Percentiles rank a stretch among this genome's conserved stretches.
phyloP scores from a whole-genome alignment of 2,888 invertebrate species.

The Melinopterus prodromus region DNA sequence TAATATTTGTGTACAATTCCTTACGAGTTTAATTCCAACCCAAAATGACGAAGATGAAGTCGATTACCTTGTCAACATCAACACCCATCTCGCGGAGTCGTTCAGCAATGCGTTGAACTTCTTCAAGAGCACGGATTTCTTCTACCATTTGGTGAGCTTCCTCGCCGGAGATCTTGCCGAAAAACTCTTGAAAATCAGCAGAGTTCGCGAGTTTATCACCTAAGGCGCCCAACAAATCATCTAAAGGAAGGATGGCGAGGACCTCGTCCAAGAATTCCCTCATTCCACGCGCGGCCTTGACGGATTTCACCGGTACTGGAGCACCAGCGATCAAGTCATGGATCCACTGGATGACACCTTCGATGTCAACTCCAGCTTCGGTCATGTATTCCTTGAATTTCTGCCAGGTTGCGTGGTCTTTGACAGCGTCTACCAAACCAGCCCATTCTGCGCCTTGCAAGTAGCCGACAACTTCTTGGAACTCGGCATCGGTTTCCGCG shows the following conservation, averaged over 20 bases:
- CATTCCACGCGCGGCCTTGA: slow-evolving; percentile 9
- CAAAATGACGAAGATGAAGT: slow-evolving; percentile 43
- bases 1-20: too few species aligned
- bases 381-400: slow-evolving; percentile 43
- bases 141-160: slow-evolving; percentile 45
- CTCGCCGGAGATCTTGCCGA: slow-evolving; percentile 42
- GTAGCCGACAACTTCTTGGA: slow-evolving; percentile 44
- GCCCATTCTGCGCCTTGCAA: slow-evolving; percentile 48
- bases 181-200: slow-evolving; percentile 46
- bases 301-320: neutral
- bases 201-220: slow-evolving; percentile 44
- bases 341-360: slow-evolving; percentile 35
- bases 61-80: slow-evolving; percentile 41
- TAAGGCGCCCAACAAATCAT: slow-evolving; percentile 41
- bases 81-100: slow-evolving; percentile 45
- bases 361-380: slow-evolving; percentile 44
- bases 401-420: slow-evolving; percentile 38
- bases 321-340: slow-evolving; percentile 38
- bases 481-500: slow-evolving; percentile 45
- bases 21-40: slow-evolving; percentile 40
- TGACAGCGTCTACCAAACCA: slow-evolving; percentile 40
- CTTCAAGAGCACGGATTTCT: slow-evolving; percentile 42
- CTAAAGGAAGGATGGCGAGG: slow-evolving; percentile 42
- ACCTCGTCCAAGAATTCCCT: slow-evolving; percentile 45
- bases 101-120: slow-evolving; percentile 42